phyloP scores from a whole-genome alignment of 2,797 vertebrate genomes.

The Hyperoplus immaculatus region DNA sequence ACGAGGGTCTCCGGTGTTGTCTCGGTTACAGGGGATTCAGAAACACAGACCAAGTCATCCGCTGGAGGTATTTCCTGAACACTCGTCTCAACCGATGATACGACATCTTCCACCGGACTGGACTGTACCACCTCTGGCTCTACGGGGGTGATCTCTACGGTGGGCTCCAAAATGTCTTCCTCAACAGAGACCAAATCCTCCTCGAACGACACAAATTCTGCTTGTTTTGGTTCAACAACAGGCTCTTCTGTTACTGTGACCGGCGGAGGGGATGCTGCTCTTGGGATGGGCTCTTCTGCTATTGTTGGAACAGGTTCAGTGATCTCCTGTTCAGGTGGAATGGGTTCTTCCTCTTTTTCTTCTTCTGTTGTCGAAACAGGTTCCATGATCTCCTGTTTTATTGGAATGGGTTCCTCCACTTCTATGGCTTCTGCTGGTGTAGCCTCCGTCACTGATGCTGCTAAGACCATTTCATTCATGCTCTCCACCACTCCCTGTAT shows the following conservation, averaged over 20 bases:
- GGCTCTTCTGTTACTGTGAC: constrained; percentile 19
- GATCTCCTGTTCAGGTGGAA: constrained; percentile 14
- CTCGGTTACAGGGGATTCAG: constrained; percentile 14
- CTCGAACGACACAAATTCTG: constrained; percentile 27
- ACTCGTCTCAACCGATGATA: constrained; percentile 4
- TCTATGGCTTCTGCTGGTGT: not conserved
- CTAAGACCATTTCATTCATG: constrained; percentile 27
- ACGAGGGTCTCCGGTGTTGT: constrained; percentile 4
- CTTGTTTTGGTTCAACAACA: constrained; percentile 28
- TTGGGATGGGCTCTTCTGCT: constrained; percentile 24
- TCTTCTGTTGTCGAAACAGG: not conserved
- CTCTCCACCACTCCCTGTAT: constrained; percentile 42
- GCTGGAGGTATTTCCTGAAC: constrained; percentile 31
- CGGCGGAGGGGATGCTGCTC: not conserved
- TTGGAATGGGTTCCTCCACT: constrained; percentile 26
- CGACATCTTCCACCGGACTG: constrained; percentile 27
- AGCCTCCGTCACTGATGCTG: constrained; percentile 3
- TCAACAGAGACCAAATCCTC: constrained; percentile 28
- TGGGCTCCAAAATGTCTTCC: constrained; percentile 20
- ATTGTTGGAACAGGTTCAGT: constrained; percentile 7
- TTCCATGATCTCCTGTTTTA: constrained; percentile 12
- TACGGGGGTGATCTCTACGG: not conserved
- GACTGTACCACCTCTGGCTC: constrained; percentile 42
- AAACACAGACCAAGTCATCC: constrained; percentile 2
- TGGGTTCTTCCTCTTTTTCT: constrained; percentile 7